Conservation (phyloP, 2,888 invertebrate species). For the Epirrita christyi region DNA sequence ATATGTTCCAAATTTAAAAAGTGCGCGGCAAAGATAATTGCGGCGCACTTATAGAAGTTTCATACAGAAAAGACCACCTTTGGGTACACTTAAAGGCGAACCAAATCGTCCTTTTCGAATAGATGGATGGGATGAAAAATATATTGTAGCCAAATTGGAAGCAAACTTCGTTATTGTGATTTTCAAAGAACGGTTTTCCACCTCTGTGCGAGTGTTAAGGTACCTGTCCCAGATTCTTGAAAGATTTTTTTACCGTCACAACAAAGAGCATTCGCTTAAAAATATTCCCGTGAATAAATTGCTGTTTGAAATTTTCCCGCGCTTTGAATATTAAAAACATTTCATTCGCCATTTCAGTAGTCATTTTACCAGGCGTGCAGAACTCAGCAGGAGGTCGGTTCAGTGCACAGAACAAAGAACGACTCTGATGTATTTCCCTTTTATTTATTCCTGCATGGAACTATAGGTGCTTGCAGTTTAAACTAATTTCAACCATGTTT, state of each 20-base stretch:
- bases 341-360: constrained; percentile 68
- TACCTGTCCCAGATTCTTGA: constrained; percentile 7
- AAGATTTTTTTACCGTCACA: constrained; percentile 20
- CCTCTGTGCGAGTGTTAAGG: not conserved
- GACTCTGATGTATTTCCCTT: constrained; percentile 65
- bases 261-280: constrained; percentile 41
- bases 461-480: constrained; percentile 19
- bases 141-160: no score
- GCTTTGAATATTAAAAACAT: constrained; percentile 65
- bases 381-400: constrained; percentile 65
- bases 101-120: no score
- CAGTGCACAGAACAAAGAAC: constrained; percentile 71
- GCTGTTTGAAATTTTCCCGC: constrained; percentile 55
- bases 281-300: constrained; percentile 52
- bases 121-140: no score
- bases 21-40: no score
- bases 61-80: no score
- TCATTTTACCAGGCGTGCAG: constrained; percentile 63
- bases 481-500: constrained; percentile 21
- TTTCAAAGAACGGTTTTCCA: constrained; percentile 9
- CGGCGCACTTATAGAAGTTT: no score
- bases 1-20: no score
- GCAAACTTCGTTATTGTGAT: no score
- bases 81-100: no score
- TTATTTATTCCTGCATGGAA: constrained; percentile 70